Percentiles rank a stretch among this genome's conserved stretches.
Conservation (phyloP, 2,797 vertebrate genomes). For the Pipistrellus kuhlii region DNA sequence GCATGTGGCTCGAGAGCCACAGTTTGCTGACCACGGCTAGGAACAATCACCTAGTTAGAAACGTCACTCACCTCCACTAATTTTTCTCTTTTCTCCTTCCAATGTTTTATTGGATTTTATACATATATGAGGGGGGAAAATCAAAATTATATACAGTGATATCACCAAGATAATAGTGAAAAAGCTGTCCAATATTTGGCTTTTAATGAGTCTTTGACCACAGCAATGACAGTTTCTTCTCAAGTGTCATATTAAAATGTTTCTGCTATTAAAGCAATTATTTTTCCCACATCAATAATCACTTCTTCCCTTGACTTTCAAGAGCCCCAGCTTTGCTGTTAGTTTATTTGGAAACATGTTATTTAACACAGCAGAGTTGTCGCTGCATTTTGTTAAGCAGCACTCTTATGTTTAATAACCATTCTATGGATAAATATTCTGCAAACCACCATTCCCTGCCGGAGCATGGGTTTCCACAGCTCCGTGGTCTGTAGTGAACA, state of each 20-base stretch:
- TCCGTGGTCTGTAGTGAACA: not conserved
- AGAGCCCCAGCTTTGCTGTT: constrained; percentile 51
- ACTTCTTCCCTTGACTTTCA: constrained; percentile 75
- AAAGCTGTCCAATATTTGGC: constrained; percentile 68
- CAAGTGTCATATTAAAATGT: constrained; percentile 81
- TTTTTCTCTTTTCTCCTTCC: constrained; percentile 69
- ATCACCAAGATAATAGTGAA: constrained; percentile 63
- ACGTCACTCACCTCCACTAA: constrained; percentile 67
- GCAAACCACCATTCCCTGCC: not conserved
- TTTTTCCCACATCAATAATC: constrained; percentile 79
- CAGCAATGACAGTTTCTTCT: constrained; percentile 79
- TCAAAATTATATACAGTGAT: constrained; percentile 74
- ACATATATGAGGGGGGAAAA: constrained; percentile 23
- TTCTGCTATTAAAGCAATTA: constrained; percentile 84
- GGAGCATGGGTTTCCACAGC: not conserved
- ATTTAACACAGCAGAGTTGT: constrained; percentile 72
- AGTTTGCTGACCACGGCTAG: not conserved
- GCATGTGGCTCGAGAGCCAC: too few species aligned
- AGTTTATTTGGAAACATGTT: constrained; percentile 60
- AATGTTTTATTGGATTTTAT: constrained; percentile 67
- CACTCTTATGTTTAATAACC: constrained; percentile 50
- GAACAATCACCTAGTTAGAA: constrained; percentile 40
- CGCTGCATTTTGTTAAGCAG: constrained; percentile 65
- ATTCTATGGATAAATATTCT: constrained; percentile 25
- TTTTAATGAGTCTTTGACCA: constrained; percentile 80